Conservation (phyloP, 1,140 invertebrate genomes). For the Whitmania pigra region DNA sequence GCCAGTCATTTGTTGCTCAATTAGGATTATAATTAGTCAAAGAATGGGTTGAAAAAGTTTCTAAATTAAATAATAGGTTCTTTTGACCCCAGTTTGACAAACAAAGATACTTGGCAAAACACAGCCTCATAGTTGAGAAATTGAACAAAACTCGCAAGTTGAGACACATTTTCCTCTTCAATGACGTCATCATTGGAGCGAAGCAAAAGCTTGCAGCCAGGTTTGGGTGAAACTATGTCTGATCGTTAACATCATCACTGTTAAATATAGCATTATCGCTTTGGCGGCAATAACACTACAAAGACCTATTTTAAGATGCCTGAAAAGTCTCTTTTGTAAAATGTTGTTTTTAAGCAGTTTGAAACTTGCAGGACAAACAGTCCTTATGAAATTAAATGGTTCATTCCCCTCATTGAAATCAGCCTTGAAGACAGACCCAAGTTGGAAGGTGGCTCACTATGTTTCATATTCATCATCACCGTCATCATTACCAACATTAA, state of each 20-base stretch:
- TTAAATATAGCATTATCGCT: too few species aligned
- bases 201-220: conserved; percentile 61
- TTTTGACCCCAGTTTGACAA: conserved; percentile 53
- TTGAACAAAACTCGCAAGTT: conserved; percentile 67
- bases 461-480: too few species aligned
- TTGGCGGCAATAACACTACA: too few species aligned
- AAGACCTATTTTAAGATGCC: too few species aligned
- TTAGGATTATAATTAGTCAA: neutral
- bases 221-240: neutral
- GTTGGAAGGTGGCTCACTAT: neutral
- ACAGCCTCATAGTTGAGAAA: conserved; percentile 78
- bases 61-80: neutral
- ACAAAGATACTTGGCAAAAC: conserved; percentile 75
- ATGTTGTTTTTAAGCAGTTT: too few species aligned
- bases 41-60: neutral
- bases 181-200: conserved; percentile 84
- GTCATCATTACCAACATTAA: too few species aligned
- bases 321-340: too few species aligned
- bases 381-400: conserved; percentile 47
- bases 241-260: too few species aligned
- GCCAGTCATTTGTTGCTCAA: conserved; percentile 3
- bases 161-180: conserved; percentile 81
- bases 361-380: too few species aligned
- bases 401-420: conserved; percentile 66
- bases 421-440: conserved; percentile 23